Evolutionary conservation across 2,113 vertebrate species (phyloP).

Genomic region (Microcebus griseorufus): DNA sequence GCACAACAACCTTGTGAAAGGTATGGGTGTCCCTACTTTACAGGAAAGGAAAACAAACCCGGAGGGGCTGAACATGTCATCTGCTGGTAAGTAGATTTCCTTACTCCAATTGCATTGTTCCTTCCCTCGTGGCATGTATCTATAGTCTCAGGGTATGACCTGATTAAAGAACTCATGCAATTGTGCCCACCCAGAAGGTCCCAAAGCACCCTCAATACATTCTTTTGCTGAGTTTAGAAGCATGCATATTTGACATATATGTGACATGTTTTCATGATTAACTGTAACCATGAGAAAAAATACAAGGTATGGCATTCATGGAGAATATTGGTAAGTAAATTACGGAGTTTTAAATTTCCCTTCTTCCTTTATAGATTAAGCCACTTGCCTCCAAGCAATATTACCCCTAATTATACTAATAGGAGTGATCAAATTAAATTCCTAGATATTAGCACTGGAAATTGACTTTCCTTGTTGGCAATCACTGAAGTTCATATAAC

Average conservation of each 20-base stretch:
- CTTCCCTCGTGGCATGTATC: neutral
- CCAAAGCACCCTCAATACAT: accelerated
- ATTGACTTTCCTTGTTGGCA: slow-evolving; percentile 33
- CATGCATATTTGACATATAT: neutral
- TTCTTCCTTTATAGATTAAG: neutral
- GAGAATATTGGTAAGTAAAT: neutral
- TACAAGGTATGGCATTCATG: neutral
- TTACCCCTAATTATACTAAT: slow-evolving; percentile 24
- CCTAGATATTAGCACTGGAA: neutral
- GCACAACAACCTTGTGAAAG: neutral
- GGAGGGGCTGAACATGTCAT: neutral
- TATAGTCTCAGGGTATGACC: neutral
- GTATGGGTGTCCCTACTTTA: neutral
- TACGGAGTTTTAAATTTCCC: neutral
- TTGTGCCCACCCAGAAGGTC: neutral
- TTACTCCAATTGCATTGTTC: neutral
- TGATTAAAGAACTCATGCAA: neutral
- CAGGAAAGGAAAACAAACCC: neutral
- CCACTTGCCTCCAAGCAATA: neutral
- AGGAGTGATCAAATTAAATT: slow-evolving; percentile 49
- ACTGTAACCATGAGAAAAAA: neutral
- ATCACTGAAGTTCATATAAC: neutral
- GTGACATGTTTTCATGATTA: neutral
- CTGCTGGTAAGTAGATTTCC: neutral
- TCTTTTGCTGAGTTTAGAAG: neutral